These are phyloP conservation scores for Leucopsar rothschildi DNA, from an alignment of 2,113 vertebrate species.

Conservation along the genomic window DNA sequence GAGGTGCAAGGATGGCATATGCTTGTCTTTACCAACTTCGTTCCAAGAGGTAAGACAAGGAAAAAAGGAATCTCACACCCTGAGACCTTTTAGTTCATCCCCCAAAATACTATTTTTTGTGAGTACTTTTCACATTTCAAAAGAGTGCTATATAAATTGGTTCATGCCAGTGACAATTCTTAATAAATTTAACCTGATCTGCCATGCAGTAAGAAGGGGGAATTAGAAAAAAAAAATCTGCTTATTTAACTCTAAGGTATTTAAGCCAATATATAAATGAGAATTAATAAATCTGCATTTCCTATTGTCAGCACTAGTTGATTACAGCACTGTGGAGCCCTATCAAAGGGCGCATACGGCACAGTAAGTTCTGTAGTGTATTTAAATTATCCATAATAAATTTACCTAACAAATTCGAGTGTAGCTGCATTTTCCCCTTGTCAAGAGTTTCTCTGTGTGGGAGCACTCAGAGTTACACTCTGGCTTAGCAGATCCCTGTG, in stretches of 20 bases:
- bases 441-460: background rate
- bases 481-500: background rate
- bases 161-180: background rate
- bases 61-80: background rate
- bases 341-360: background rate
- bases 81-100: background rate
- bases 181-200: constrained; percentile 36
- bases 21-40: background rate
- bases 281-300: constrained; percentile 56
- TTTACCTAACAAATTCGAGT: constrained; percentile 33
- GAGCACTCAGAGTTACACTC: background rate
- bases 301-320: constrained; percentile 36
- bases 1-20: background rate
- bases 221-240: constrained; percentile 13
- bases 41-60: background rate
- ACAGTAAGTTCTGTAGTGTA: constrained; percentile 12
- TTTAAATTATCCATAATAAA: constrained; percentile 51
- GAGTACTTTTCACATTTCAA: background rate
- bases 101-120: background rate
- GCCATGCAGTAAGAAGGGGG: background rate
- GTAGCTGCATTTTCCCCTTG: background rate
- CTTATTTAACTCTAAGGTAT: constrained; percentile 32
- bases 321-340: constrained; percentile 32
- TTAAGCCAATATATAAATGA: constrained; percentile 38
- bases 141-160: background rate